Conservation (phyloP, 2,797 vertebrate species). For the Tragopan temminckii region DNA sequence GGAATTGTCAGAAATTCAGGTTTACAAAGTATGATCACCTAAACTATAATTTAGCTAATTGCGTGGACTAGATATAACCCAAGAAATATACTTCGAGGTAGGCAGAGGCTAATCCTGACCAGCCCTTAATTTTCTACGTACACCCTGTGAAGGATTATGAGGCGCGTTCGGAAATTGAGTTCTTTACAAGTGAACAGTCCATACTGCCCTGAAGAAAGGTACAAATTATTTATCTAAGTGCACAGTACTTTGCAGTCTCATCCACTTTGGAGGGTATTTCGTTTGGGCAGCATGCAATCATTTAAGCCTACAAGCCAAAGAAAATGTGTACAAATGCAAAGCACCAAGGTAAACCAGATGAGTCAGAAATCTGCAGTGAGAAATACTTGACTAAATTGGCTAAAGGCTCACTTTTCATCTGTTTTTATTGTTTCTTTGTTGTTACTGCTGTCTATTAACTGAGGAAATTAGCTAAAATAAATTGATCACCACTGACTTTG, state of each 20-base stretch:
- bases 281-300: background rate
- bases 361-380: background rate
- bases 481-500: background rate
- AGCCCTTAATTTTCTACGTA: background rate
- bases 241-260: slow-evolving; percentile 13
- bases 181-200: slow-evolving; percentile 5
- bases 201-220: slow-evolving; percentile 58
- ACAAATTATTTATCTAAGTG: slow-evolving; percentile 68
- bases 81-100: background rate
- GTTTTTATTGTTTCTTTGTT: background rate
- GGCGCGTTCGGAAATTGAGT: background rate
- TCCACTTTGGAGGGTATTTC: background rate
- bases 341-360: background rate
- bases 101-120: background rate
- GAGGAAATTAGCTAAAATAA: background rate
- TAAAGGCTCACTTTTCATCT: background rate
- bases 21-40: background rate
- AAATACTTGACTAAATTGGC: slow-evolving; percentile 15
- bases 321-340: slow-evolving; percentile 44
- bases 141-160: background rate
- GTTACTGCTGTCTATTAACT: background rate
- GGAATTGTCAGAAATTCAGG: background rate
- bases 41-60: background rate
- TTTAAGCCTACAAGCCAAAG: slow-evolving; percentile 22
- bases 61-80: background rate